Evolutionary conservation across 2,797 vertebrate species (phyloP).

Genomic region (Acipenser ruthenus): DNA sequence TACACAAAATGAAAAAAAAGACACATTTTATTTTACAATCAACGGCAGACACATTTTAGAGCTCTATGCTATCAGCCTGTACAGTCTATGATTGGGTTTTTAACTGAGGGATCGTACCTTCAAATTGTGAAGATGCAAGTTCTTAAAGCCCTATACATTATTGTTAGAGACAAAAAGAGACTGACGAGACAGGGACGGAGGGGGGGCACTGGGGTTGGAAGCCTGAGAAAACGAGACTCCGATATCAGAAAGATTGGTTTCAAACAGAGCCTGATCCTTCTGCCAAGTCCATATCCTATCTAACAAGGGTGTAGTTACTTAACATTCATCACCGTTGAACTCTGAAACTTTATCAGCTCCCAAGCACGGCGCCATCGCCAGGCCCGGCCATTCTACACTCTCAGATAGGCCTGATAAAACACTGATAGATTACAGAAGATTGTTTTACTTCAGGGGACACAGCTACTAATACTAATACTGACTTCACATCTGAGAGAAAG

Average conservation of each 20-base stretch:
- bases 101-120: too few relatives aligned
- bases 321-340: constrained; percentile 94
- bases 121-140: constrained; percentile 11
- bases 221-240: constrained; percentile 55
- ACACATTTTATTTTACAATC: too few relatives aligned
- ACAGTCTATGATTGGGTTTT: too few relatives aligned
- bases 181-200: too few relatives aligned
- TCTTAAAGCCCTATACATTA: constrained; percentile 10
- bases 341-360: constrained; percentile 94
- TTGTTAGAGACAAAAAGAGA: constrained; percentile 23
- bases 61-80: too few relatives aligned
- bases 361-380: constrained; percentile 72
- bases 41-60: too few relatives aligned
- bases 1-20: too few relatives aligned
- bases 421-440: constrained; percentile 94
- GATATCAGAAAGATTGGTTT: constrained; percentile 61
- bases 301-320: constrained; percentile 82
- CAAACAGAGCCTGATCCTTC: constrained; percentile 47
- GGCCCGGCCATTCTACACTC: constrained; percentile 81
- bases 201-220: constrained; percentile 24
- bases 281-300: constrained; percentile 80
- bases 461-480: constrained; percentile 67
- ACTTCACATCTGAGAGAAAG: constrained; percentile 37
- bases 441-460: constrained; percentile 83
- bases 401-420: constrained; percentile 83